Conservation (phyloP, 2,888 invertebrate genomes). For the Willowsia nigromaculata region DNA sequence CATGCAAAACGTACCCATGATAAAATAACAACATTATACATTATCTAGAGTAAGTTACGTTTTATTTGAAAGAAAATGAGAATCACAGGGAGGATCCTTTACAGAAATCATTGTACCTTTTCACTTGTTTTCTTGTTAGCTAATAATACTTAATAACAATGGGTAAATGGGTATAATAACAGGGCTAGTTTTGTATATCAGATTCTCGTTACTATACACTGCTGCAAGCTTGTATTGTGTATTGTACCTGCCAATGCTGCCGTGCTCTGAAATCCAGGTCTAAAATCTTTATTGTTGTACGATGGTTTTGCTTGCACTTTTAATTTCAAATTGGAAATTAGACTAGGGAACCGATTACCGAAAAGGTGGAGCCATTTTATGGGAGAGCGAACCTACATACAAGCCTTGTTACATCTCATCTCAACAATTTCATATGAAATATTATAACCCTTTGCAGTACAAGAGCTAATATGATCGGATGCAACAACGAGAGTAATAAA, state of each 20-base stretch:
- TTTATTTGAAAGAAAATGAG: constrained; percentile 33
- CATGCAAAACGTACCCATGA: not conserved
- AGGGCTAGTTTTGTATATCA: constrained; percentile 30
- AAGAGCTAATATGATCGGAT: not conserved
- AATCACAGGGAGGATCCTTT: constrained; percentile 45
- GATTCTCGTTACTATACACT: not conserved
- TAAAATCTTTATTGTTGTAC: constrained; percentile 22
- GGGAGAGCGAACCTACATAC: not conserved
- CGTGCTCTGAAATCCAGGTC: constrained; percentile 3
- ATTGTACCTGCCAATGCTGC: not conserved
- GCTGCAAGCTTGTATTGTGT: not conserved
- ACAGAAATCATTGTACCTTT: constrained; percentile 31
- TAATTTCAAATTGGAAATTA: constrained; percentile 46
- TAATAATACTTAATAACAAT: constrained; percentile 57
- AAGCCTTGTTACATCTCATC: no score
- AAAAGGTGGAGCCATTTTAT: constrained; percentile 33
- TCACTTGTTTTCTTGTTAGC: constrained; percentile 58
- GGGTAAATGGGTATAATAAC: constrained; percentile 46
- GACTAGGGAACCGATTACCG: constrained; percentile 30
- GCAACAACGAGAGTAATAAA: not conserved
- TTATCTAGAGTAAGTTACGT: constrained; percentile 32
- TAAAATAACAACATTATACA: constrained; percentile 24
- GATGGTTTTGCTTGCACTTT: constrained; percentile 34
- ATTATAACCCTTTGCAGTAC: no score
- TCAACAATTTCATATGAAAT: no score